Evolutionary conservation across 1,140 invertebrate species (phyloP).

Genomic region (Onthophagus taurus): DNA sequence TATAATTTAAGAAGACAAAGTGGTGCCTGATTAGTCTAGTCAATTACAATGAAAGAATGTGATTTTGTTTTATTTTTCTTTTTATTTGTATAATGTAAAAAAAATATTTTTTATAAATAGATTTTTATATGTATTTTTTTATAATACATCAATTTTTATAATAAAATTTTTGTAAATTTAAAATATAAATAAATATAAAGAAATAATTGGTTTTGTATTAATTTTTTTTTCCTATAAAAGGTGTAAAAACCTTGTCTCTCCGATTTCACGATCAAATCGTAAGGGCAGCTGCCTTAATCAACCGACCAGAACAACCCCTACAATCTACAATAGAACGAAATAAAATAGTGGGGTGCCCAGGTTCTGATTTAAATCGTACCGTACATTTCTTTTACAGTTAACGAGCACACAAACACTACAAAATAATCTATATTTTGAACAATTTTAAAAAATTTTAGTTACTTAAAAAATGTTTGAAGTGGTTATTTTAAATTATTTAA

Average conservation of each 20-base stretch:
- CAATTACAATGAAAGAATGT: slow-evolving; percentile 3
- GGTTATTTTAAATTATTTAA: neutral
- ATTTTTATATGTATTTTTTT: neutral
- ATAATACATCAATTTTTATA: neutral
- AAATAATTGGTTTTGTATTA: neutral
- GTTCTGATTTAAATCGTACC: too few relatives aligned
- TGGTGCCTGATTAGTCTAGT: neutral
- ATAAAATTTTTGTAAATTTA: slow-evolving; percentile 2
- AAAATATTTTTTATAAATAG: slow-evolving; percentile 5
- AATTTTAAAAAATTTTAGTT: neutral
- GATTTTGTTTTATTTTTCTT: too few relatives aligned
- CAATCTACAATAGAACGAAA: neutral
- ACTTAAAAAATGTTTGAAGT: neutral
- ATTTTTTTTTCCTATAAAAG: slow-evolving; percentile 2
- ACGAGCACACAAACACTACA: neutral
- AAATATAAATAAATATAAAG: neutral
- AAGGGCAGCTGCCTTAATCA: slow-evolving; percentile 33
- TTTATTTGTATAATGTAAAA: too few relatives aligned
- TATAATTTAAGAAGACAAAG: slow-evolving; percentile 2
- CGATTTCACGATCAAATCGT: slow-evolving; percentile 32
- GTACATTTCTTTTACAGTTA: too few relatives aligned
- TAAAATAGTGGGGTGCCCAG: too few relatives aligned
- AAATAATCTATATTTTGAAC: neutral
- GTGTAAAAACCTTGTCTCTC: slow-evolving; percentile 9
- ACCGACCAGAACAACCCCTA: slow-evolving; percentile 28